Percentiles rank a stretch among this genome's conserved stretches.
Evolutionary conservation across 2,113 vertebrate species (phyloP).

Genomic region (Serilophus lunatus): DNA sequence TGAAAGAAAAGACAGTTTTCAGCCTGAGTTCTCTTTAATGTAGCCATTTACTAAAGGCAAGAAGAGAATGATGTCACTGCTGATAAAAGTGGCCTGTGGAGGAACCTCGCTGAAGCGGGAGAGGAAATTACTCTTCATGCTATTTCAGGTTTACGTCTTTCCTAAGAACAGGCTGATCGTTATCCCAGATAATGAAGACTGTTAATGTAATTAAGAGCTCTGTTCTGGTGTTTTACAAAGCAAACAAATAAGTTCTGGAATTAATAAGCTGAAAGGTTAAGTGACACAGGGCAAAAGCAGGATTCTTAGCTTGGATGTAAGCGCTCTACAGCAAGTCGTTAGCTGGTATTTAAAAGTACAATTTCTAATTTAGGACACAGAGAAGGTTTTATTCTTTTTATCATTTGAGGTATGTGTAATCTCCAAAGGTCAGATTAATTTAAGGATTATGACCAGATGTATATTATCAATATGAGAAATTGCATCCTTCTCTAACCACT

Average conservation of each 20-base stretch:
- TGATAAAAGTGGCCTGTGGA: conserved; percentile 3
- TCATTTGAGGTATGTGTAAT: background rate
- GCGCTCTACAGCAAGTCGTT: background rate
- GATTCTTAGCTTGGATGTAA: background rate
- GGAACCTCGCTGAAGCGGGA: background rate
- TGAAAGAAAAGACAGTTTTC: background rate
- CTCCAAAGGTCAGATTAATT: background rate
- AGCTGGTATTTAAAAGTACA: background rate
- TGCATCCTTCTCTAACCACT: background rate
- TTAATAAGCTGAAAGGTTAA: conserved; percentile 33
- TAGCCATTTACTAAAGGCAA: background rate
- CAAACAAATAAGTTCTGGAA: conserved; percentile 22
- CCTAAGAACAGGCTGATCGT: conserved; percentile 41
- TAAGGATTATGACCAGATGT: background rate
- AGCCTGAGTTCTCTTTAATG: background rate
- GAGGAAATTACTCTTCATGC: conserved; percentile 57
- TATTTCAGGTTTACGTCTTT: conserved; percentile 62
- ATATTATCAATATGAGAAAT: background rate
- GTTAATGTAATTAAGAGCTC: conserved; percentile 51
- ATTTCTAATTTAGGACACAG: background rate
- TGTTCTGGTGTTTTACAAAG: conserved; percentile 28
- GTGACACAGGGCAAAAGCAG: conserved; percentile 5
- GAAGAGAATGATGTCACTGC: background rate
- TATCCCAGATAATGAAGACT: conserved; percentile 45
- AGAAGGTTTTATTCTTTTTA: background rate